A percentile compares a stretch with the other conserved stretches of the same genome.
Evolutionary conservation across 2,797 vertebrate genomes (phyloP).

Genomic region (Dendrocincla tyrannina): DNA sequence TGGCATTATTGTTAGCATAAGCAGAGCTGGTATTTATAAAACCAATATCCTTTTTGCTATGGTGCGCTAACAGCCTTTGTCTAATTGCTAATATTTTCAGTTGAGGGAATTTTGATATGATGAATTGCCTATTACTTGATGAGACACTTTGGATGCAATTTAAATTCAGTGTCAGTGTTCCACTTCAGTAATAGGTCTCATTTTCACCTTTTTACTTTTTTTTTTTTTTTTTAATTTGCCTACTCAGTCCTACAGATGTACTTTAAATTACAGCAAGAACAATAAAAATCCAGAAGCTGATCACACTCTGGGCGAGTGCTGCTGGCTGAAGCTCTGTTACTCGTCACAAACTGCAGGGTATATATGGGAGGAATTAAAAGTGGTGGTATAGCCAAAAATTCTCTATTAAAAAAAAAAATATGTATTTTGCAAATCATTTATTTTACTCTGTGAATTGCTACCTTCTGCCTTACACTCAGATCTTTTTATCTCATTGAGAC

Average conservation of each 20-base stretch:
- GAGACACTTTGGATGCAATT: neutral
- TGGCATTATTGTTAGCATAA: slow-evolving; percentile 26
- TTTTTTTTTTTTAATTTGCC: neutral
- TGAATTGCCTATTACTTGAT: slow-evolving; percentile 10
- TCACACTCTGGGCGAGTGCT: neutral
- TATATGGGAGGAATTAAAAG: neutral
- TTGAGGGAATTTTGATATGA: slow-evolving; percentile 11
- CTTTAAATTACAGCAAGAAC: neutral
- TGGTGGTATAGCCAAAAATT: neutral
- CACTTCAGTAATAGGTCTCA: neutral
- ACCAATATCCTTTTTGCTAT: neutral
- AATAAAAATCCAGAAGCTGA: neutral
- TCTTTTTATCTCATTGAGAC: neutral
- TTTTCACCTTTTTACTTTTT: neutral
- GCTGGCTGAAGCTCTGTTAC: neutral
- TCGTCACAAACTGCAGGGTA: neutral
- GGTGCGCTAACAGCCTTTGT: neutral
- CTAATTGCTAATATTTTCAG: slow-evolving; percentile 36
- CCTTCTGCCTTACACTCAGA: neutral
- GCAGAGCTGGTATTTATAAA: neutral
- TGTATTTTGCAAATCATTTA: fast-evolving
- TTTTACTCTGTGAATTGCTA: neutral
- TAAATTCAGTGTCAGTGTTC: slow-evolving; percentile 1
- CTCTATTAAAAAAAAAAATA: neutral
- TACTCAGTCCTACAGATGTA: neutral